Evolutionary conservation across 2,888 invertebrate genomes (phyloP), one percentile per base, ranked within the genome.

Genomic region (Drosophila demipolita): DNA sequence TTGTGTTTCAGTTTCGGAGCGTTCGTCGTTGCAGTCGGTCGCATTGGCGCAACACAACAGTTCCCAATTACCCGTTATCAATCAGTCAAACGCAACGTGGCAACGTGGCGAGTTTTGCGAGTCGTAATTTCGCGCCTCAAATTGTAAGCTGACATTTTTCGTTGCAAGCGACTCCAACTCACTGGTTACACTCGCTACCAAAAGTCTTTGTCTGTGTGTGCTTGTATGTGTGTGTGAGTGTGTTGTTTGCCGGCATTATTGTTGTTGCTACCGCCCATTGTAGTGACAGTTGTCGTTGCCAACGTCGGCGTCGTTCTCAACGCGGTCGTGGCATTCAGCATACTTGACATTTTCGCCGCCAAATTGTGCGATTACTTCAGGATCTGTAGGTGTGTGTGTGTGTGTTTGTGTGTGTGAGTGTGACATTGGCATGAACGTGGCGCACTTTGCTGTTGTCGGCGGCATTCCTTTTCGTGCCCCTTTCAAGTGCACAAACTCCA

Each of bases 321-420:
- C 68, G 71, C 61, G 68, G 68, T 74, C 57, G 78, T 66, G 66
- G 75, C 71, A 73, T 69, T 65, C 80, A 73, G 78, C 73, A 84
- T 84, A 87, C 87, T 87, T 87, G 87, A 87, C 87, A 90, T 90
- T 83, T 90, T 90, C 87, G 80, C 87, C 87, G 90, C 89, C 90
- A 90, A 90, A 87, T 88, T 90, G 87, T 88, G 82, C 89, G 82
- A 90, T 86, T 90, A 60, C 89, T 86, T 73, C 61, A 72, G 79
- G 66, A 63, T 23, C 45, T 50, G 59, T 49, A 49, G 26, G 49
- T 49, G 26, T 49, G 26, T 26, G 48, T 26, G 23, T 23, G 53
- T 23, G 53, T 11, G 17, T 36, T 9, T 36, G 36, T 17, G 36
- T 15, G 15, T 54, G 11, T 54, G 60, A 57, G 79, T 74, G 64